A percentile compares a stretch with the other conserved stretches of the same genome.
These are phyloP conservation scores for western clawed frog (Xenopus tropicalis) DNA, from an alignment of 2,113 vertebrate species.

Conservation along the genomic window UCB_Xtro_10.0 CM004447.2:94036501-94037000, in stretches of 20 bases:
- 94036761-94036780: neutral
- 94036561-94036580: no score
- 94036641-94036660: neutral
- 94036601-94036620: neutral
- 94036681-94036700: neutral
- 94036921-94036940: no score
- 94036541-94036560: no score
- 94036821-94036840: neutral
- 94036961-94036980: no score
- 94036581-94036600: neutral
- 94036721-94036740: neutral
- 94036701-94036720: neutral
- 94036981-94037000: no score
- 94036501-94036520: no score
- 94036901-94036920: no score
- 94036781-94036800: neutral
- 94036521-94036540: no score
- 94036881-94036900: no score
- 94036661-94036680: neutral
- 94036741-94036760: neutral
- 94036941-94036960: no score
- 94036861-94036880: neutral
- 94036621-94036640: neutral
- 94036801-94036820: neutral
- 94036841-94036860: neutral